Percentiles rank a stretch among this genome's conserved stretches.
Evolutionary conservation across 2,888 invertebrate species (phyloP).

Genomic region (Lithophane semibrunnea): DNA sequence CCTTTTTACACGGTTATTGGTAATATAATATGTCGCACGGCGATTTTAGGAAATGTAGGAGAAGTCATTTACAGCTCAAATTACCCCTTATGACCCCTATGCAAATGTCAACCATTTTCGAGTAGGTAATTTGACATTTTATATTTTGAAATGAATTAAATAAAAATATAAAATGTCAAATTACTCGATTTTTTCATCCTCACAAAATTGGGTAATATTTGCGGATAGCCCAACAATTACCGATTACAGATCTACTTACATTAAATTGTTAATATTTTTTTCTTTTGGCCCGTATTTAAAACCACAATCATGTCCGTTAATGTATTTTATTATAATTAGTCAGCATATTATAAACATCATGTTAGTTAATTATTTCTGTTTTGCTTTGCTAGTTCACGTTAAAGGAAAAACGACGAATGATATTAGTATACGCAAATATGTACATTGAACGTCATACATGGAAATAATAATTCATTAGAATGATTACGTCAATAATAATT

Average conservation of each 20-base stretch:
- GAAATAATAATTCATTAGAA: slow-evolving; percentile 10
- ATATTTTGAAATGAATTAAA: no score
- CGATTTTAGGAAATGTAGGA: no score
- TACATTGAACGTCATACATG: slow-evolving; percentile 18
- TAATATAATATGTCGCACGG: no score
- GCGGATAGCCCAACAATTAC: background rate
- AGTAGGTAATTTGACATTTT: no score
- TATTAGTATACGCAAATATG: slow-evolving; percentile 29
- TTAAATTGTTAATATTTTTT: background rate
- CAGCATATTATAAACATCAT: background rate
- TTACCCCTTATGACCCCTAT: no score
- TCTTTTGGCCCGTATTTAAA: background rate
- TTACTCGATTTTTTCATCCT: no score
- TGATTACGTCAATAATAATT: background rate
- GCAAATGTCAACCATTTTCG: no score
- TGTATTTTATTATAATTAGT: background rate
- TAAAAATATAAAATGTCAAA: no score
- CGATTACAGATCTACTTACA: background rate
- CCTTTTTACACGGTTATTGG: no score
- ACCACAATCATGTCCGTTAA: background rate
- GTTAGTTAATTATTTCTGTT: slow-evolving; percentile 9
- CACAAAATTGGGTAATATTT: no score
- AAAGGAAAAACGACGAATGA: slow-evolving; percentile 14
- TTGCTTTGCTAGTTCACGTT: slow-evolving; percentile 13
- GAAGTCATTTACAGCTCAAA: no score